These are phyloP conservation scores for Greenwoodochromis staneri DNA, from an alignment of 2,113 vertebrate species.

Conservation along the genomic window DNA sequence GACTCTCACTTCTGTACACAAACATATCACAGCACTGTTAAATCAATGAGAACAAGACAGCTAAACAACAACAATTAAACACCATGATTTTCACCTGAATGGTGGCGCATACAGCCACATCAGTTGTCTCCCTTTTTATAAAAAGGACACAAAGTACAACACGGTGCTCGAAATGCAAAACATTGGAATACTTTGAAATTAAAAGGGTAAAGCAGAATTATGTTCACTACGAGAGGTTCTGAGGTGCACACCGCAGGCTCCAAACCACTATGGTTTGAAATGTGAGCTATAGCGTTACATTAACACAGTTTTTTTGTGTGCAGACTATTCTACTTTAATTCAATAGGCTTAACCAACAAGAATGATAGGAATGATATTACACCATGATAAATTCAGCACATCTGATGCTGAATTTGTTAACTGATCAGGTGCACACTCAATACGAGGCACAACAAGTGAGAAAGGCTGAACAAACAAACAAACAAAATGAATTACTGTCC, in stretches of 20 bases:
- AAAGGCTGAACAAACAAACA: neutral
- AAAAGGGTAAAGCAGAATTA: neutral
- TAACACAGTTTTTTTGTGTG: neutral
- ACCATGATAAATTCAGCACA: neutral
- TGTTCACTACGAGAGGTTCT: neutral
- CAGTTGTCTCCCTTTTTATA: accelerated
- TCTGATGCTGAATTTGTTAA: too few relatives aligned
- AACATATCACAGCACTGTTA: neutral
- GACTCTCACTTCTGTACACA: slow-evolving; percentile 87
- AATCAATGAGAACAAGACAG: neutral
- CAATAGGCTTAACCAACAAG: accelerated
- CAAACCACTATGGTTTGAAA: neutral
- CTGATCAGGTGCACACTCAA: neutral
- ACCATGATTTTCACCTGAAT: neutral
- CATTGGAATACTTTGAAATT: neutral
- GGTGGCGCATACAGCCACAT: neutral
- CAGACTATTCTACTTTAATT: accelerated
- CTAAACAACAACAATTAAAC: neutral
- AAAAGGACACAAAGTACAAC: neutral
- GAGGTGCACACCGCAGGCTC: neutral
- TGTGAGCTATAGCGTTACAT: neutral
- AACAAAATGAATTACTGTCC: neutral
- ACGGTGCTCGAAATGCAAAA: neutral
- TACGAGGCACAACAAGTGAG: neutral
- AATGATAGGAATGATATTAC: neutral